Percentiles rank a stretch among this genome's conserved stretches.
Conservation (phyloP, 2,797 vertebrate species). For the Xiphorhynchus erythropygius region DNA sequence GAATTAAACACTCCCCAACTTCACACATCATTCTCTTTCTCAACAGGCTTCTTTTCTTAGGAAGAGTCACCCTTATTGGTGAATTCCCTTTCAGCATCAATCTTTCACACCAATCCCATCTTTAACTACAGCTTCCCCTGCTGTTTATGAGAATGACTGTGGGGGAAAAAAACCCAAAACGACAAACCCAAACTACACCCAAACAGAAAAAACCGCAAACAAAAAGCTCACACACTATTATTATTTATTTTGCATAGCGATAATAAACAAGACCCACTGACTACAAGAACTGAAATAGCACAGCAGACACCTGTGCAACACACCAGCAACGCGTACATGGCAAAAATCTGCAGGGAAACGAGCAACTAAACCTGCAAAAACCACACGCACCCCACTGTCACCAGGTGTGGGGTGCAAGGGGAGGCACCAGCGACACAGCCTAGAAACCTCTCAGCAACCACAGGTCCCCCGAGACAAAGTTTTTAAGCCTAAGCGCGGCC, state of each 20-base stretch:
- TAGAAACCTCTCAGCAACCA: fast-evolving
- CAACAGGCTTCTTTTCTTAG: background rate
- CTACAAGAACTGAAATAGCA: background rate
- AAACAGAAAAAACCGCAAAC: background rate
- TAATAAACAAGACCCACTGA: background rate
- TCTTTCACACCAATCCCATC: background rate
- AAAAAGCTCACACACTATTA: background rate
- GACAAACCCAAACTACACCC: background rate
- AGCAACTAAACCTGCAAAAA: background rate
- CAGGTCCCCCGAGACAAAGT: background rate
- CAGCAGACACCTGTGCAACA: background rate
- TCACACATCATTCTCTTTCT: background rate
- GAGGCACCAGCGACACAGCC: too few relatives aligned
- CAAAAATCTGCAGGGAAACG: background rate
- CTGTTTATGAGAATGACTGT: background rate
- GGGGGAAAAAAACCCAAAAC: background rate
- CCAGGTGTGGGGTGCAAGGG: fast-evolving
- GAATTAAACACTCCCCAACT: background rate
- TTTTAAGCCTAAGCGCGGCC: background rate
- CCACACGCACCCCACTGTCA: background rate
- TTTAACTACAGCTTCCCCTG: background rate
- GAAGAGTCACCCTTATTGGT: background rate
- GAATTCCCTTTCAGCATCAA: background rate
- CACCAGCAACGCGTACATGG: fast-evolving
- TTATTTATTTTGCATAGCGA: fast-evolving